Evolutionary conservation across 2,888 invertebrate species (phyloP).

Genomic region (Aphrophora alni): DNA sequence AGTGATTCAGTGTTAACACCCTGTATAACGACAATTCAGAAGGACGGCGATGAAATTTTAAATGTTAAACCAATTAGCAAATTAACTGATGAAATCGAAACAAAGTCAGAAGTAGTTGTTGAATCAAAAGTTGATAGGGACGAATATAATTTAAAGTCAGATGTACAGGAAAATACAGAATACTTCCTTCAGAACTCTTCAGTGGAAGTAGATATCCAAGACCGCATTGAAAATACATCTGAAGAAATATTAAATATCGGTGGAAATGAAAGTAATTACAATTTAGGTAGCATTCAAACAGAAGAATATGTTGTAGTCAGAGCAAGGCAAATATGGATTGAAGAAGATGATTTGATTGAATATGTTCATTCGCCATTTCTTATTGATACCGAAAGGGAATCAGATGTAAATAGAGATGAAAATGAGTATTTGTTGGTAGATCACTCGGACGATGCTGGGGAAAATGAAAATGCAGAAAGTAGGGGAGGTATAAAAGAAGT

Average conservation of each 20-base stretch:
- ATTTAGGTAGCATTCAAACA: not conserved
- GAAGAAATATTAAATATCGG: not conserved
- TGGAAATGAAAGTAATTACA: not conserved
- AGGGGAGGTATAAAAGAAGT: too few species aligned
- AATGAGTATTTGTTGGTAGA: not conserved
- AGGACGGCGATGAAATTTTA: too few species aligned
- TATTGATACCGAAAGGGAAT: not conserved
- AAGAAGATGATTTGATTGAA: not conserved
- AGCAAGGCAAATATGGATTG: not conserved
- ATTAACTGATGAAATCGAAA: too few species aligned
- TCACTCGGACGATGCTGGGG: too few species aligned
- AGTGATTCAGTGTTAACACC: too few species aligned
- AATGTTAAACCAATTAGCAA: too few species aligned
- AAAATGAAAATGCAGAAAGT: too few species aligned
- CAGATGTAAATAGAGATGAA: not conserved
- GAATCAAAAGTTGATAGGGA: too few species aligned
- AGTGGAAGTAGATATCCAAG: not conserved
- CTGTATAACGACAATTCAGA: too few species aligned
- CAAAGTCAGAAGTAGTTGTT: too few species aligned
- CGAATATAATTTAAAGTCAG: too few species aligned
- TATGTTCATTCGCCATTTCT: not conserved
- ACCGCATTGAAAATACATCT: not conserved
- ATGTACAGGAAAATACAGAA: too few species aligned
- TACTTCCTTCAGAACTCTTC: not conserved
- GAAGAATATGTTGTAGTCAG: not conserved